phyloP scores from a whole-genome alignment of 2,113 vertebrate species.

The Athene cunicularia region DNA sequence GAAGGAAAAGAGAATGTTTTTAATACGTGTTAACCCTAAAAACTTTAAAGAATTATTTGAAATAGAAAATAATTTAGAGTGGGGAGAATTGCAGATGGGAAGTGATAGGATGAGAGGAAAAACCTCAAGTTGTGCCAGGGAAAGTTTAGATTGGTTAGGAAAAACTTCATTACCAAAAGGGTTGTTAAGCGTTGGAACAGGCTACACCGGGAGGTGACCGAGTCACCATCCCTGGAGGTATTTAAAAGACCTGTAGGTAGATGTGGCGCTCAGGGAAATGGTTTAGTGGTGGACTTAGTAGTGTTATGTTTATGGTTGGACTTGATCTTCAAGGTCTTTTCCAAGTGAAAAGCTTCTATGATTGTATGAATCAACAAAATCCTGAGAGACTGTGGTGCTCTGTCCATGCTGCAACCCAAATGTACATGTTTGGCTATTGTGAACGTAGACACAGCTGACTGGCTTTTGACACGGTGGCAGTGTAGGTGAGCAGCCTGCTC shows the following conservation, averaged over 20 bases:
- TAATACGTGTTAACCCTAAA: neutral
- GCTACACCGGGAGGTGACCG: neutral
- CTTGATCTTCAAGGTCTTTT: neutral
- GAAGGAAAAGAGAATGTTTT: neutral
- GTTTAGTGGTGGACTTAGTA: neutral
- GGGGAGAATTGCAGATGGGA: neutral
- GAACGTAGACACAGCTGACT: rapidly evolving
- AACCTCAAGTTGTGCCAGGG: neutral
- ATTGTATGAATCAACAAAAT: neutral
- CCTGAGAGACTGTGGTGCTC: neutral
- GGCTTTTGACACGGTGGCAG: neutral
- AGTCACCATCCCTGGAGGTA: neutral
- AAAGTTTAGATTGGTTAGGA: neutral
- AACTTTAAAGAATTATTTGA: neutral
- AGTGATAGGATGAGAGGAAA: neutral
- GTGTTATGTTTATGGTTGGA: neutral
- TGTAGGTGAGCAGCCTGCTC: neutral
- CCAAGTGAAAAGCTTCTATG: neutral
- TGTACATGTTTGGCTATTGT: rapidly evolving
- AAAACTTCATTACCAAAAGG: neutral
- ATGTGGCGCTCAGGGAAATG: neutral
- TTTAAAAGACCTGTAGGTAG: neutral
- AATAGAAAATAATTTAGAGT: neutral
- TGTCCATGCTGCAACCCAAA: neutral
- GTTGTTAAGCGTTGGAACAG: neutral